Evolutionary conservation across 2,113 vertebrate genomes (phyloP).

Genomic region (Grantiella picta): DNA sequence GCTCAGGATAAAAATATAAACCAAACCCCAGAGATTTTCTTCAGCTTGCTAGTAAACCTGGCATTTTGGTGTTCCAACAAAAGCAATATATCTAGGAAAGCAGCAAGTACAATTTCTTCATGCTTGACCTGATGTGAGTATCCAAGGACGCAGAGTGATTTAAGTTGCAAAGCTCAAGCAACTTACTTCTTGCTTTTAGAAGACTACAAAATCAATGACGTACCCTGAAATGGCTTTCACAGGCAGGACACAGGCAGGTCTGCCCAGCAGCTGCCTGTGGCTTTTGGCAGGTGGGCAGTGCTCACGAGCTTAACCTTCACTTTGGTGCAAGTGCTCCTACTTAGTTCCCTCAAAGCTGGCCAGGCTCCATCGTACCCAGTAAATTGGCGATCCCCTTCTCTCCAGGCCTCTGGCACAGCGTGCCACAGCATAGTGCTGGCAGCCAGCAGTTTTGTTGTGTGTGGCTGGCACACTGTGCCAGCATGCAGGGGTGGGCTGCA

Average conservation of each 20-base stretch:
- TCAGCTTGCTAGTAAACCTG: background rate
- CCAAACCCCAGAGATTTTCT: background rate
- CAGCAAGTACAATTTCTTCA: background rate
- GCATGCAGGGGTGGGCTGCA: background rate
- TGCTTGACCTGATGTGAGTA: background rate
- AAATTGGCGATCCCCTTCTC: background rate
- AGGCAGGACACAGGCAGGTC: background rate
- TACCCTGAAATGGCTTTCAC: background rate
- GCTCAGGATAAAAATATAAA: background rate
- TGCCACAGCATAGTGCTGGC: fast-evolving
- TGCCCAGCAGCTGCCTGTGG: fast-evolving
- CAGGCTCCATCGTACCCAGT: fast-evolving
- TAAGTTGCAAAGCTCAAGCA: background rate
- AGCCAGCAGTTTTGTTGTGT: background rate
- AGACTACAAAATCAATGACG: background rate
- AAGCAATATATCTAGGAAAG: background rate
- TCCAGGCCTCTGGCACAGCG: background rate
- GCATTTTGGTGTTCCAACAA: background rate
- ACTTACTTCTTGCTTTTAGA: background rate
- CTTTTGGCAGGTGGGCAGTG: background rate
- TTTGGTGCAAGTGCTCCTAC: fast-evolving
- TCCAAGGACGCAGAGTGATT: background rate
- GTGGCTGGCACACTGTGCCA: background rate
- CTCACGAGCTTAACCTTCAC: background rate
- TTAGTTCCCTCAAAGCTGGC: background rate